Conservation (phyloP, 2,113 vertebrate genomes). For the Macrotis lagotis region DNA sequence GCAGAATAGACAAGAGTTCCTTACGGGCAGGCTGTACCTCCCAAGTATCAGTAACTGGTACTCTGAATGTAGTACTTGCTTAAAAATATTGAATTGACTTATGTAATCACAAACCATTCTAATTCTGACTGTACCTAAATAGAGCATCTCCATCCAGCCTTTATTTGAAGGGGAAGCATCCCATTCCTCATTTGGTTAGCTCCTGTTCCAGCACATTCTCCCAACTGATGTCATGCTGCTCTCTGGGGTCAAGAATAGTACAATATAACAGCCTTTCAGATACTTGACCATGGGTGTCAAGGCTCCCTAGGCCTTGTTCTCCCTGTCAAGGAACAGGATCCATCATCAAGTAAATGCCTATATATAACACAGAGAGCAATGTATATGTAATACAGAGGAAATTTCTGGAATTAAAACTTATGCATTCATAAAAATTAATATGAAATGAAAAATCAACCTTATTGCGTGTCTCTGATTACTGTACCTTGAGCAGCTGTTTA, state of each 20-base stretch:
- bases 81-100: not conserved
- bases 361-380: not conserved
- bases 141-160: not conserved
- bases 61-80: not conserved
- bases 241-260: too few species aligned
- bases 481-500: not conserved
- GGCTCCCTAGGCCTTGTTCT: not conserved
- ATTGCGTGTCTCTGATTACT: not conserved
- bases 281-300: not conserved
- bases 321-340: not conserved
- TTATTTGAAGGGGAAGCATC: not conserved
- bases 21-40: not conserved
- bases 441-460: too few species aligned
- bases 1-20: not conserved
- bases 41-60: not conserved
- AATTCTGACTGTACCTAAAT: not conserved
- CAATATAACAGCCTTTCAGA: not conserved
- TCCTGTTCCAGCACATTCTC: not conserved
- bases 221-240: not conserved
- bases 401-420: not conserved
- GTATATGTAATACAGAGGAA: too few species aligned
- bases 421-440: not conserved
- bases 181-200: not conserved
- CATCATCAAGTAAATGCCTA: not conserved
- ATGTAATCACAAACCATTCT: not conserved